These are phyloP conservation scores for Mus pahari DNA, from an alignment of 2,113 vertebrate species.

Conservation along the genomic window DNA sequence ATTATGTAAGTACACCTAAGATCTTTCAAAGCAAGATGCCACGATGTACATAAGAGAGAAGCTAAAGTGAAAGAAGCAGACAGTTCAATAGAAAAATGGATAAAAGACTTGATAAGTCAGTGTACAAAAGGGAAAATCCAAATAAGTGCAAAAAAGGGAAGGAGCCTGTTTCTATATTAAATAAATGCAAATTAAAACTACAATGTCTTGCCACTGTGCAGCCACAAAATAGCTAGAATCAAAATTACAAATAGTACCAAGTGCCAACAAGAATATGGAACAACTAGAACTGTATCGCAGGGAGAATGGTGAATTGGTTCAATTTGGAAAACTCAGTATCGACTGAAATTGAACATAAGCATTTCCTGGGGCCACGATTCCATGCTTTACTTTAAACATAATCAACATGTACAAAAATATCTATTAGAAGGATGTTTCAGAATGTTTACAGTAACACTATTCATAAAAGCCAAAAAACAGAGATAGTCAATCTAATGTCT, in stretches of 20 bases:
- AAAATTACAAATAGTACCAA: constrained; percentile 47
- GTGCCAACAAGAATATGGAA: constrained; percentile 9
- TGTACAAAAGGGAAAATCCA: constrained; percentile 37
- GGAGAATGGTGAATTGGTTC: neutral
- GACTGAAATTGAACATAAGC: constrained; percentile 38
- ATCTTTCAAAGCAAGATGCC: constrained; percentile 71
- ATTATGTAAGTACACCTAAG: constrained; percentile 72
- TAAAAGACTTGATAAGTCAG: constrained; percentile 52
- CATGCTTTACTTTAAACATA: constrained; percentile 22
- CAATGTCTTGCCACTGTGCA: neutral
- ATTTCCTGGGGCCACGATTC: constrained; percentile 14
- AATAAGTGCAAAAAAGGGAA: constrained; percentile 3
- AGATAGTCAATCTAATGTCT: constrained; percentile 9
- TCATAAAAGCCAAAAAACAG: neutral
- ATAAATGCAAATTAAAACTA: constrained; percentile 57
- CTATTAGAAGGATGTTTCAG: constrained; percentile 10
- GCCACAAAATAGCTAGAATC: constrained; percentile 1
- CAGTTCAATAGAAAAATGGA: constrained; percentile 63
- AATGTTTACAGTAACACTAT: constrained; percentile 44
- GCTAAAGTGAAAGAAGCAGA: constrained; percentile 51
- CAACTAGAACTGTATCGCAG: constrained; percentile 34
- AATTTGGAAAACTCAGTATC: constrained; percentile 45
- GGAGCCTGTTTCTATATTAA: neutral
- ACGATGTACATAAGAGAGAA: constrained; percentile 43
- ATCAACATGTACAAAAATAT: constrained; percentile 35